These are phyloP conservation scores for Limnodromus scolopaceus DNA, from an alignment of 2,797 vertebrate genomes.

Conservation along the genomic window DNA sequence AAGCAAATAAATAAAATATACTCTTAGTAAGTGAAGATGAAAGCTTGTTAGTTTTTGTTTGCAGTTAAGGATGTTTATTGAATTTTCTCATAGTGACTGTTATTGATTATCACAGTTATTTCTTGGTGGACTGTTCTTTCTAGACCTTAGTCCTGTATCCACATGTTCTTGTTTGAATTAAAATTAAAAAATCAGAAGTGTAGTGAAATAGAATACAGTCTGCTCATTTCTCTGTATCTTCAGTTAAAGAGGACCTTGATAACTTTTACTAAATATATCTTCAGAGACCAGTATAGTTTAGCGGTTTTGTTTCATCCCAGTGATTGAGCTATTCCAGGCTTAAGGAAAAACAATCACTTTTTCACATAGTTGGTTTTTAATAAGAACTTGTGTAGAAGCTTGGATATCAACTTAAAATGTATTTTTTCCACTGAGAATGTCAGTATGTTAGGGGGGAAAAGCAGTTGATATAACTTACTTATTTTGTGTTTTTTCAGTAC, in stretches of 20 bases:
- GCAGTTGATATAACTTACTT: background rate
- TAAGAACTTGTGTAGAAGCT: background rate
- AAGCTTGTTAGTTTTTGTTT: background rate
- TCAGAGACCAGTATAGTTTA: background rate
- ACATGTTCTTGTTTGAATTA: background rate
- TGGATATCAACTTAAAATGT: background rate
- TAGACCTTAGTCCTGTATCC: fast-evolving
- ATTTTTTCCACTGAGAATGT: background rate
- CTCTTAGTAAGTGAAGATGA: background rate
- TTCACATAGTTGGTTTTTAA: background rate
- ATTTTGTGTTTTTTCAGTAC: conserved; percentile 75
- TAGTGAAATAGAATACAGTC: background rate
- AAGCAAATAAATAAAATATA: background rate
- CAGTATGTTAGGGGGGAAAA: background rate
- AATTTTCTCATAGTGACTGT: background rate
- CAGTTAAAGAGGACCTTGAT: background rate
- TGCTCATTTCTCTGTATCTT: background rate
- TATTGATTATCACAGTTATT: background rate
- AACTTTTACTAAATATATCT: background rate
- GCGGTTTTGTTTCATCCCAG: background rate
- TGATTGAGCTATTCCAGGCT: background rate
- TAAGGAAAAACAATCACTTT: background rate
- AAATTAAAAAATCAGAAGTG: background rate
- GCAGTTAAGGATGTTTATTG: background rate
- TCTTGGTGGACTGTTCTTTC: background rate